Conservation (phyloP, 2,113 vertebrate species). For the Callopanchax toddi region DNA sequence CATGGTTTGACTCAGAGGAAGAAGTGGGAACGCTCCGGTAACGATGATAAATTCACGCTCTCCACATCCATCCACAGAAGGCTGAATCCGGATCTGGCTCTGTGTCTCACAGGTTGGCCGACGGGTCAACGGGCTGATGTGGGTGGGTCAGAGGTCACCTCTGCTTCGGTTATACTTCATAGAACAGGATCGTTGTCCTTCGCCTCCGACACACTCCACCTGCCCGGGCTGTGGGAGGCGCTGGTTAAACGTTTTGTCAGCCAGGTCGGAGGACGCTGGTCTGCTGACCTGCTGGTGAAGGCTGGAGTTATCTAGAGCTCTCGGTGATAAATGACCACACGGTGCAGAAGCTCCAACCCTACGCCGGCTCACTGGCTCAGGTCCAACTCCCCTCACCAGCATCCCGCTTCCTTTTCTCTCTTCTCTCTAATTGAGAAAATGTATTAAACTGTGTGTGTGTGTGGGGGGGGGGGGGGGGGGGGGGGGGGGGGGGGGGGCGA, state of each 20-base stretch:
- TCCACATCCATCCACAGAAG: too few species aligned
- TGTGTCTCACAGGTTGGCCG: constrained; percentile 18
- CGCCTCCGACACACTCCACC: not conserved
- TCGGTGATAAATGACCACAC: constrained; percentile 64
- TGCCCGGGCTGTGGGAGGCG: constrained; percentile 15
- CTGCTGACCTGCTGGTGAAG: constrained; percentile 49
- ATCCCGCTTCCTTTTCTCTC: not conserved
- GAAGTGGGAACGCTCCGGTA: not conserved
- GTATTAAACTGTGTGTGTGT: too few species aligned
- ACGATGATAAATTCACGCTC: not conserved
- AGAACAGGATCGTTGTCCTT: constrained; percentile 16
- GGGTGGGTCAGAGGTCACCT: constrained; percentile 38
- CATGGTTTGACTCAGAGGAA: not conserved
- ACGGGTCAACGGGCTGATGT: too few species aligned
- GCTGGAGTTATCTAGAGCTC: constrained; percentile 44
- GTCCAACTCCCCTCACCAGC: constrained; percentile 8
- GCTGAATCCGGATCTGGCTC: too few species aligned
- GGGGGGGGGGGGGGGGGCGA: too few species aligned
- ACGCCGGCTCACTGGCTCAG: constrained; percentile 10
- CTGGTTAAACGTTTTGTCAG: constrained; percentile 62
- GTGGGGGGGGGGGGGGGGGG: too few species aligned
- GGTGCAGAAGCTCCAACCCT: constrained; percentile 40
- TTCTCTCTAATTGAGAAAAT: too few species aligned
- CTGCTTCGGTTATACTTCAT: constrained; percentile 18
- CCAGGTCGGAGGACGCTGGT: constrained; percentile 34